Evolutionary conservation across 2,888 invertebrate genomes (phyloP), one percentile per base, ranked within the genome.

Genomic region (Philaethria dido): DNA sequence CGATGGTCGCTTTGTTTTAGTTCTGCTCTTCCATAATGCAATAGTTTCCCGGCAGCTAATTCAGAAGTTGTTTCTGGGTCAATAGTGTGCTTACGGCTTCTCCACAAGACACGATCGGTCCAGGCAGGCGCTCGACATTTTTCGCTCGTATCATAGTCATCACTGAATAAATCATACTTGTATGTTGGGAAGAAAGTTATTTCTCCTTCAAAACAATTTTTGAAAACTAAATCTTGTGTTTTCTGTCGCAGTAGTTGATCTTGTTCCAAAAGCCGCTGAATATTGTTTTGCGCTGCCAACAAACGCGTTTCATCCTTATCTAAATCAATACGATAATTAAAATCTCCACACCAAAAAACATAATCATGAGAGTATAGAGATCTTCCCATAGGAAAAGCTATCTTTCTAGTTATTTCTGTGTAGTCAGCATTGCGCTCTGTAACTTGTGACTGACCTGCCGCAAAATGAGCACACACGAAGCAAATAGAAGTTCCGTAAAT

Each of bases 271-370:
- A 99, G 94, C 59, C 95, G 92, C 66, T 94, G 94, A 78, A 96
- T 94, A 81, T 97, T 95, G 70, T 96, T 95, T 72, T 95, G 94
- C 66, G 95, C 94, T 0, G 99, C 94, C 70, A 97, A 92, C 68
- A 97, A 95, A 80, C 98, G 98, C 70, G 99, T 96, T 82, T 98
- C 98, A 6, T 99, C 99, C 81, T 98, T 98, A 73, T 97, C 96
- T 94, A 99, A 95, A 84, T 99, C 99, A 67, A 99, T 96, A 66
- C 99, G 95, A 83, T 99, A 99, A 86, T 99, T 99, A 86, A 99
- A 99, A 91, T 99, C 99, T 0, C 99, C 99, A 85, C 99, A 98
- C 99, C 99, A 99, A 88, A 99, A 99, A 0, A 99, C 96, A 85
- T 98, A 99, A 89, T 99, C 99, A 83, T 99, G 99, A 1, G 98